Conservation (phyloP, 92 coral and sea anemone species). For the Hydrozoanthus gracilis region DNA sequence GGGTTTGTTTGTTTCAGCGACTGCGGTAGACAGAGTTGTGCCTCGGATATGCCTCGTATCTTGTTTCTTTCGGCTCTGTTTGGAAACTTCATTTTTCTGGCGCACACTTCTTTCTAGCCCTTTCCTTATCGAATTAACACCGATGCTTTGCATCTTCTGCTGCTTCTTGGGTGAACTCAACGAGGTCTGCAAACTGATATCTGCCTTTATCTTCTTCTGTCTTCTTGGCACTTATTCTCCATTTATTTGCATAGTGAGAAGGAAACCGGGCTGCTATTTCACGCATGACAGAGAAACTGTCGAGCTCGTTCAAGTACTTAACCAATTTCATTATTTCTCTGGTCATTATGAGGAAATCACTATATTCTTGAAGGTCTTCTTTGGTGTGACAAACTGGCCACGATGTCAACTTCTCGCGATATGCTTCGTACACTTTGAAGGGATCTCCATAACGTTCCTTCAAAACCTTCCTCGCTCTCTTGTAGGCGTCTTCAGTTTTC, state of each 20-base stretch:
- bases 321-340: conserved; percentile 51
- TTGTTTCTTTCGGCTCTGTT: not conserved
- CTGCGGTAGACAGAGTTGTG: conserved; percentile 24
- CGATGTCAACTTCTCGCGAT: not conserved
- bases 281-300: conserved; percentile 38
- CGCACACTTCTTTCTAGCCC: conserved; percentile 5
- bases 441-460: conserved; percentile 44
- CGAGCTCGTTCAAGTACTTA: conserved; percentile 43
- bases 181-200: conserved; percentile 43
- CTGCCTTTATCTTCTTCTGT: conserved; percentile 35
- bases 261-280: conserved; percentile 45
- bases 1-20: not conserved
- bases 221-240: conserved; percentile 48
- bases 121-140: conserved; percentile 10
- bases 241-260: conserved; percentile 24
- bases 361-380: conserved; percentile 14
- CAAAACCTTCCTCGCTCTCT: too few relatives aligned
- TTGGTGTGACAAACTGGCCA: conserved; percentile 37
- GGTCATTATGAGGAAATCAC: conserved; percentile 40
- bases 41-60: conserved; percentile 34
- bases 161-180: conserved; percentile 43
- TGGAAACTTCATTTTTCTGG: not conserved
- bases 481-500: too few relatives aligned
- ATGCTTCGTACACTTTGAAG: conserved; percentile 48
- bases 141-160: conserved; percentile 44